phyloP scores from a whole-genome alignment of 2,888 invertebrate species.

The Nematopogon swammerdamellus region DNA sequence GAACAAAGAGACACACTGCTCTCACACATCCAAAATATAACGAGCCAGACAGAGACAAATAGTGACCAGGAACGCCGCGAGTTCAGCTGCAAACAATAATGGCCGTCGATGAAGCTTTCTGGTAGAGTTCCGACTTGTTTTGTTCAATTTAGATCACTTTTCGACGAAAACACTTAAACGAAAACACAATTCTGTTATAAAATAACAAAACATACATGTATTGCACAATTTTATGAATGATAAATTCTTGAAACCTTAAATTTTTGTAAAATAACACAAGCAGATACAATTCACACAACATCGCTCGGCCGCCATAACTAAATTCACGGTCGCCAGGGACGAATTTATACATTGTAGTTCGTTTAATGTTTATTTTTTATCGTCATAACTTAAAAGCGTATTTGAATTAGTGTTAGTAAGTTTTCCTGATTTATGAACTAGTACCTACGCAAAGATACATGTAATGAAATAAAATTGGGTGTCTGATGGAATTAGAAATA shows the following conservation, averaged over 20 bases:
- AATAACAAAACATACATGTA: background rate
- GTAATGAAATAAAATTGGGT: too few species aligned
- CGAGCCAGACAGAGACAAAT: background rate
- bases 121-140: background rate
- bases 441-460: too few species aligned
- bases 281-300: conserved; percentile 9
- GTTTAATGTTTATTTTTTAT: too few species aligned
- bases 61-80: background rate
- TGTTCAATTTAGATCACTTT: conserved; percentile 21
- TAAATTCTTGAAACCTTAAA: conserved; percentile 16
- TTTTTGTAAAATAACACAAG: background rate
- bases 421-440: too few species aligned
- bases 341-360: too few species aligned
- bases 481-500: too few species aligned
- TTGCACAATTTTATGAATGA: conserved; percentile 9
- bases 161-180: conserved; percentile 14
- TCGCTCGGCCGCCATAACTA: conserved; percentile 46
- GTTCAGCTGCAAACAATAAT: background rate
- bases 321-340: conserved; percentile 34
- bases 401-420: too few species aligned
- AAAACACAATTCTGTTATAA: too few species aligned
- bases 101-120: background rate
- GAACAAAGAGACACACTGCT: background rate
- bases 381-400: too few species aligned
- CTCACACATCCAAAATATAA: background rate